phyloP scores from a whole-genome alignment of 1,140 invertebrate genomes.

The Drosophila navojoa region DNA sequence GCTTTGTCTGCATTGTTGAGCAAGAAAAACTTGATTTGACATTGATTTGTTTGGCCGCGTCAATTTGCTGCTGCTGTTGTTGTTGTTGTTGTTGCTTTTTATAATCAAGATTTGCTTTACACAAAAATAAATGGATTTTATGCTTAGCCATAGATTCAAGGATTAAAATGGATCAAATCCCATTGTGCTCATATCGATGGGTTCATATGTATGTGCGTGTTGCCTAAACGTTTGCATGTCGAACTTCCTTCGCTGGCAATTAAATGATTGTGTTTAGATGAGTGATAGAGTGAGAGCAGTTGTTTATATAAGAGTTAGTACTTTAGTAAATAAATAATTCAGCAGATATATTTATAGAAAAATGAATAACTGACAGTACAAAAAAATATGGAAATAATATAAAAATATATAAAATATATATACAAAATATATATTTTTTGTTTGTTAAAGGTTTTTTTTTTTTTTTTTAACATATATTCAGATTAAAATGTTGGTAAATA shows the following conservation, averaged over 20 bases:
- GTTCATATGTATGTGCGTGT: slow-evolving; percentile 28
- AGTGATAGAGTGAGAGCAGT: not conserved
- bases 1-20: slow-evolving; percentile 13
- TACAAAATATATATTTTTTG: too few species aligned
- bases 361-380: too few species aligned
- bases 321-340: too few species aligned
- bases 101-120: slow-evolving; percentile 31
- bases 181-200: not conserved
- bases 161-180: slow-evolving; percentile 3
- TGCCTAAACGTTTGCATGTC: slow-evolving; percentile 23
- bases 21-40: slow-evolving; percentile 39
- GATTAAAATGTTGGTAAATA: too few species aligned
- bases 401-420: too few species aligned
- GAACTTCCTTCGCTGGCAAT: not conserved
- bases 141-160: slow-evolving; percentile 13
- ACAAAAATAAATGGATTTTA: slow-evolving; percentile 41
- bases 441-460: too few species aligned
- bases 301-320: not conserved
- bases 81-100: not conserved
- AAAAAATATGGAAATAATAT: too few species aligned
- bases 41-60: slow-evolving; percentile 46
- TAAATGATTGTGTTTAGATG: not conserved
- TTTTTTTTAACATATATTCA: too few species aligned
- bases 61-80: slow-evolving; percentile 3
- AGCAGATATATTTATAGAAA: too few species aligned